Conservation (phyloP, 1,140 invertebrate genomes). For the Conus betulinus region DNA sequence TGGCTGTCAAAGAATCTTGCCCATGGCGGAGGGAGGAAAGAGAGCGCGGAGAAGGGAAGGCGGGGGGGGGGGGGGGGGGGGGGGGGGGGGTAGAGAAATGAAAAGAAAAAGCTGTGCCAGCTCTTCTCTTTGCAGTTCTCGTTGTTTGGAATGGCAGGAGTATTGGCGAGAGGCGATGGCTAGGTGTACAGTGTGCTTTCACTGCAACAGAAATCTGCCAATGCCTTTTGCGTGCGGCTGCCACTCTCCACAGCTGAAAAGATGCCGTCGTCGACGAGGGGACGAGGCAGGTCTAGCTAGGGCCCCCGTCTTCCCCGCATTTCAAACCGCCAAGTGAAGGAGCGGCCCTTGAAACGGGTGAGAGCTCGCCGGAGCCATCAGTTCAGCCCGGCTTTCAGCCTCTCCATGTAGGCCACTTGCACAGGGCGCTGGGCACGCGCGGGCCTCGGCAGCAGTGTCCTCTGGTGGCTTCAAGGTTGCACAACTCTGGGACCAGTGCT, state of each 20-base stretch:
- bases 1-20: too few relatives aligned
- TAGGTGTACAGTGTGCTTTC: background rate
- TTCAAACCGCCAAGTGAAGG: background rate
- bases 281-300: background rate
- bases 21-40: too few relatives aligned
- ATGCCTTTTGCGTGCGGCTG: constrained; percentile 37
- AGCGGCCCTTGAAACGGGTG: background rate
- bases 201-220: background rate
- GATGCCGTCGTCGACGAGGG: background rate
- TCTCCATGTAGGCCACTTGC: background rate
- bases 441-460: background rate
- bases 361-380: background rate
- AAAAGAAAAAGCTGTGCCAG: too few relatives aligned
- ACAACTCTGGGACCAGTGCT: too few relatives aligned
- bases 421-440: background rate
- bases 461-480: background rate
- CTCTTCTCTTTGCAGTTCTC: too few relatives aligned
- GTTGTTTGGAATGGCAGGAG: too few relatives aligned
- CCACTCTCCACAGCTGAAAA: background rate
- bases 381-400: background rate
- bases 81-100: too few relatives aligned
- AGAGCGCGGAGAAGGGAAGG: too few relatives aligned
- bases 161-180: too few relatives aligned
- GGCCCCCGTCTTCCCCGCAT: background rate
- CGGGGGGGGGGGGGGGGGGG: too few relatives aligned